Conservation (phyloP, 1,140 invertebrate genomes). For the Pentalonia nigronervosa region DNA sequence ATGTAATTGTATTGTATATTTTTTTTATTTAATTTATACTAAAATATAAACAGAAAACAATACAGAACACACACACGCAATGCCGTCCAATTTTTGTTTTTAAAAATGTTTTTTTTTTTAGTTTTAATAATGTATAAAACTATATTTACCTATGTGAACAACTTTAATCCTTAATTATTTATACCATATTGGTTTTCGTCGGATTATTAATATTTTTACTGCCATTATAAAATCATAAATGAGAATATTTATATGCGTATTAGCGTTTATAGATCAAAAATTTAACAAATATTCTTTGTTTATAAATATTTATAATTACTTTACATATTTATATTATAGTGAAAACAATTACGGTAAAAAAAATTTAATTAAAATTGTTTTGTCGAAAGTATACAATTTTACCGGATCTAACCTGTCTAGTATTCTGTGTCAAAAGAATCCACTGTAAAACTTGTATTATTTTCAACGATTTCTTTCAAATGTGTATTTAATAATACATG, state of each 20-base stretch:
- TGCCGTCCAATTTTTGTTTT: not conserved
- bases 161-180: not conserved
- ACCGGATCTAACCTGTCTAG: no score
- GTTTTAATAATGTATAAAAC: no score
- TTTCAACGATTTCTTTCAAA: no score
- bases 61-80: not conserved
- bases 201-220: not conserved
- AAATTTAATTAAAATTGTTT: not conserved
- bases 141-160: not conserved
- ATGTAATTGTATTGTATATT: not conserved
- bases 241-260: not conserved
- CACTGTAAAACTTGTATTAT: no score
- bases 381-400: no score
- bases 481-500: no score
- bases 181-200: not conserved
- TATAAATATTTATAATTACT: not conserved
- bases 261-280: not conserved
- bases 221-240: not conserved
- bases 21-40: not conserved
- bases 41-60: not conserved
- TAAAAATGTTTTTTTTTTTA: no score
- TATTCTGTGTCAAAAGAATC: no score
- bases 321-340: not conserved
- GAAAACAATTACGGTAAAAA: not conserved
- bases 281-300: not conserved